Evolutionary conservation across 2,797 vertebrate species (phyloP).

Genomic region (Smutsia gigantea): DNA sequence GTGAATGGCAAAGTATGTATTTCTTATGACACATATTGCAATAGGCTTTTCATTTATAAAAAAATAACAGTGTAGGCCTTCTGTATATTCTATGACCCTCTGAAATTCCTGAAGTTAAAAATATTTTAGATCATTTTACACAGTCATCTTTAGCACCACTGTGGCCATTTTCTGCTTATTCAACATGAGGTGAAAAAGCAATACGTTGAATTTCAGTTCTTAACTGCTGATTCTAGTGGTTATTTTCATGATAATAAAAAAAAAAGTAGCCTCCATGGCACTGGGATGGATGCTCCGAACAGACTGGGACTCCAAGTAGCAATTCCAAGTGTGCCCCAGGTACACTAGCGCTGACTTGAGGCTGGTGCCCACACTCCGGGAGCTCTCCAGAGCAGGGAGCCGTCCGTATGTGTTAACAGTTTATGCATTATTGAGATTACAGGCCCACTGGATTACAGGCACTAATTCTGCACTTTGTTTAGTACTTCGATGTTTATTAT

Average conservation of each 20-base stretch:
- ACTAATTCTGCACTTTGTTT: neutral
- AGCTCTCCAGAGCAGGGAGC: neutral
- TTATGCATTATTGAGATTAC: neutral
- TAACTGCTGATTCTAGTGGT: constrained; percentile 38
- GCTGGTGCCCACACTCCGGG: neutral
- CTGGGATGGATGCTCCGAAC: constrained; percentile 21
- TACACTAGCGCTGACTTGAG: neutral
- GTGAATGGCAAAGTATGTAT: no score
- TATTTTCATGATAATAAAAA: constrained; percentile 69
- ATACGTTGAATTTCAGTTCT: neutral
- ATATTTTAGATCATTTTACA: constrained; percentile 33
- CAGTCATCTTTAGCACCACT: neutral
- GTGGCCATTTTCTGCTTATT: constrained; percentile 35
- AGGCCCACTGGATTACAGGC: neutral
- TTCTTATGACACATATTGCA: no score
- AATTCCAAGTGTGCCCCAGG: neutral
- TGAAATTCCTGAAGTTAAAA: constrained; percentile 45
- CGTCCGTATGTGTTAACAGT: neutral
- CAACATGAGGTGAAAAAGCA: constrained; percentile 2
- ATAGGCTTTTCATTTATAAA: constrained; percentile 4
- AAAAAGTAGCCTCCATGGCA: constrained; percentile 66
- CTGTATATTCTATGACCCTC: neutral
- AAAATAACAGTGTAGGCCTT: neutral
- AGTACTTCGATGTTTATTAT: constrained; percentile 24
- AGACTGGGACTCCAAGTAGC: neutral